Evolutionary conservation across 2,113 vertebrate species (phyloP), one percentile per base, ranked within the genome.

Genomic region (Mohoua ochrocephala): DNA sequence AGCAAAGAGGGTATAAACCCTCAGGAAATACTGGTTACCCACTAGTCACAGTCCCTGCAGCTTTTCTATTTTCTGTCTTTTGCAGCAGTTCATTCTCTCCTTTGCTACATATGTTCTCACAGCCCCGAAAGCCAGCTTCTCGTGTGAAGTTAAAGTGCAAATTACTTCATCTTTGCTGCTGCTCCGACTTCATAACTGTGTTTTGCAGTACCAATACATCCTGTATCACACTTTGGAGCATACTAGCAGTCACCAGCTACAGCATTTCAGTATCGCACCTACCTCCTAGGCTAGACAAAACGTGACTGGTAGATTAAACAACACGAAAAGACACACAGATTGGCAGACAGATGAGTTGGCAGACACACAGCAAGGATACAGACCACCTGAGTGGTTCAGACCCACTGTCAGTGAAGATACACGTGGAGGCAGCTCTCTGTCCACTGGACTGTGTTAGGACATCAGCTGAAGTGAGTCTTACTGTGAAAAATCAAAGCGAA

Each of bases 21-120:
- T 70, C 83, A 87, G 93, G 86, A 95, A 95, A 75, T 75, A 63
- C 42, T 64, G 47, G 73, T 78, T 91, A 92, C 53, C 60, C 93
- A 53, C 64, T 47, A 39, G 30, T 10, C 49, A 68, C 56, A 31
- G 47, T 21, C 13, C 15, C 47, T 70, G 64, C 39, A 95, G 83
- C 68, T 91, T 93, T 95, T 80, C 77, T 81, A 18, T 60, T 71
- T 81, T 35, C 22, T 20, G 14, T 42, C n/a, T 79, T 88, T 45
- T 86, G 39, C 86, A 92, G 49, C 10, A 35, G n/a, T 56, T 95
- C 3, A 1, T 1, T 18, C 44, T 76, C 31, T 44, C 28, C 71
- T 63, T 84, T 79, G 41, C 64, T 76, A 19, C 79, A 41, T 15
- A 1, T 37, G 50, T 87, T 75, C 4, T 8, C 60, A 49, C 49